phyloP scores from a whole-genome alignment of 2,113 vertebrate genomes.

The Colius striatus region DNA sequence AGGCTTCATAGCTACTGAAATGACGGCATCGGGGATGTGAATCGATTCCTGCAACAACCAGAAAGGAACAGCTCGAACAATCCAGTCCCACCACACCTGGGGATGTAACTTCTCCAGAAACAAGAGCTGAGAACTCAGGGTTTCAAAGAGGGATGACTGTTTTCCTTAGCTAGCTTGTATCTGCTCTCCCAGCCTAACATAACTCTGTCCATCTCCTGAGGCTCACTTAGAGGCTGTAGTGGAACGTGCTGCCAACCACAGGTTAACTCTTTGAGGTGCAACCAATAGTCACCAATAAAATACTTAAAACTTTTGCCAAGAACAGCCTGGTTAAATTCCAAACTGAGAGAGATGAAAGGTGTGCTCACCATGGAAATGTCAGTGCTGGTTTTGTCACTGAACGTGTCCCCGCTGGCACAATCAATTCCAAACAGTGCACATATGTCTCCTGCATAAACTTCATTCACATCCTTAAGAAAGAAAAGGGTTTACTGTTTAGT shows the following conservation, averaged over 20 bases:
- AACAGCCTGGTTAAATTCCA: too few relatives aligned
- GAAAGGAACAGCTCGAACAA: not conserved
- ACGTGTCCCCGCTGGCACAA: constrained; percentile 96
- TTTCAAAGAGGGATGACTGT: not conserved
- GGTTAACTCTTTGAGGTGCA: not conserved
- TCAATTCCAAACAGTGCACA: constrained; percentile 96
- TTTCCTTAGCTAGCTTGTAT: not conserved
- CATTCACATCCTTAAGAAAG: constrained; percentile 86
- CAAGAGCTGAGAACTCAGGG: not conserved
- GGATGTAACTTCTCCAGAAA: not conserved
- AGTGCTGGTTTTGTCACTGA: constrained; percentile 81
- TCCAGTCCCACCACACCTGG: not conserved
- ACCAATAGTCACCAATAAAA: not conserved
- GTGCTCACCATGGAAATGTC: constrained; percentile 90
- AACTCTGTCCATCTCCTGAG: not conserved
- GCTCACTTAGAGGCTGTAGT: not conserved
- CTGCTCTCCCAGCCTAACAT: not conserved
- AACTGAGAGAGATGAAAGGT: fast-evolving
- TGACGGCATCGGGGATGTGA: constrained; percentile 93
- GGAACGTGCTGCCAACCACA: not conserved
- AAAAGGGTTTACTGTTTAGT: not conserved
- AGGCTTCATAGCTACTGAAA: constrained; percentile 92
- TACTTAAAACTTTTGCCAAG: too few relatives aligned
- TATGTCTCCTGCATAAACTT: constrained; percentile 93
- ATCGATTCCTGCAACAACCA: constrained; percentile 89